Conservation (phyloP, 2,113 vertebrate species). For the Brienomyrus longianalis region DNA sequence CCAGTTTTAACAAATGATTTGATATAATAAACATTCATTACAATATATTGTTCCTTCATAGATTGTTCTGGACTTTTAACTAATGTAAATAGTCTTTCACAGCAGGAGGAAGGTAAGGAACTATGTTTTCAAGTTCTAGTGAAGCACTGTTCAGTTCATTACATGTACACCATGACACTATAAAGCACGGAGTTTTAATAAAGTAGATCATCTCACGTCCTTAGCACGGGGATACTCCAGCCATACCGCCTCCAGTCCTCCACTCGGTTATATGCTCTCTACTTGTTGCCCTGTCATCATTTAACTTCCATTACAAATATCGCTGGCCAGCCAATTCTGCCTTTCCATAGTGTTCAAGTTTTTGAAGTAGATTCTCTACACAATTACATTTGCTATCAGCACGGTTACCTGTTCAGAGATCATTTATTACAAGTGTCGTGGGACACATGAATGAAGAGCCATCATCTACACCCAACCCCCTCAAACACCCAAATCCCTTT, state of each 20-base stretch:
- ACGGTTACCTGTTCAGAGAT: background rate
- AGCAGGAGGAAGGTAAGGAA: background rate
- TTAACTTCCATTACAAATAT: background rate
- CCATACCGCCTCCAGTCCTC: background rate
- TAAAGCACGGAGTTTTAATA: background rate
- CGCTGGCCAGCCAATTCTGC: background rate
- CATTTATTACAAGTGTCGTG: background rate
- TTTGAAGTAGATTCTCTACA: background rate
- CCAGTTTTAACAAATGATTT: background rate
- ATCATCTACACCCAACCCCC: background rate
- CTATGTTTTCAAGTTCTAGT: background rate
- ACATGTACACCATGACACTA: background rate
- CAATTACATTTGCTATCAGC: background rate
- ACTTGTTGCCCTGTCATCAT: background rate
- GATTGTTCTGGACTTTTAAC: background rate
- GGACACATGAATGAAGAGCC: background rate
- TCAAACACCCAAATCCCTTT: background rate
- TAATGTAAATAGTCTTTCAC: background rate
- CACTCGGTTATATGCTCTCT: background rate
- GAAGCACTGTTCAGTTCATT: background rate
- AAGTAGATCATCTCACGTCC: background rate
- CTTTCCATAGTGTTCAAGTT: background rate
- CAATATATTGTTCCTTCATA: background rate
- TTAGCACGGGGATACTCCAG: background rate
- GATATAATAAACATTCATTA: background rate